Percentiles rank a stretch among this genome's conserved stretches.
Conservation (phyloP, 2,113 vertebrate species). For the Macroglossus sobrinus region DNA sequence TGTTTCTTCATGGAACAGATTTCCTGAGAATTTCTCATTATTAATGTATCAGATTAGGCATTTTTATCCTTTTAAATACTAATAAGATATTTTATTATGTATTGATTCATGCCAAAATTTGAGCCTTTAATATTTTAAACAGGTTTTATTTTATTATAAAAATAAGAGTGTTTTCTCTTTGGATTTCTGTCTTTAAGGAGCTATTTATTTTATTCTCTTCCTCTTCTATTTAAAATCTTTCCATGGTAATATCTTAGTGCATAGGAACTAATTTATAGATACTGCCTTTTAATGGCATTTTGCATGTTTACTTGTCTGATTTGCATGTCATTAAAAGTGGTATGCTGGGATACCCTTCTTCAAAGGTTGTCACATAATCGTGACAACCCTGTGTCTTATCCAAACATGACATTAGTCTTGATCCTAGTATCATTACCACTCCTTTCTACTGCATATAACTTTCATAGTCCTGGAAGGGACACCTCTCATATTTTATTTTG, state of each 20-base stretch:
- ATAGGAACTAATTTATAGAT: background rate
- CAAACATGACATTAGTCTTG: background rate
- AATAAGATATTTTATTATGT: background rate
- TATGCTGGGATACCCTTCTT: background rate
- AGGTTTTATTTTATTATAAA: conserved; percentile 20
- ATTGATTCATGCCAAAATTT: conserved; percentile 20
- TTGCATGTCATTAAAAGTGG: background rate
- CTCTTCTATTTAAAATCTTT: conserved; percentile 7
- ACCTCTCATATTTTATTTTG: background rate
- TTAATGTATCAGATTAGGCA: background rate
- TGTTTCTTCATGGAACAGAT: background rate
- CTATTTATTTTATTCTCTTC: background rate
- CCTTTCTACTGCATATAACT: background rate
- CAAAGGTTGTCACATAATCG: background rate
- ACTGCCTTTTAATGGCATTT: background rate
- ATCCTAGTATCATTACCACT: background rate
- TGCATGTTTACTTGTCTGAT: background rate
- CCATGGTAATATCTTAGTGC: background rate
- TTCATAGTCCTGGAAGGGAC: background rate
- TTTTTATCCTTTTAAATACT: conserved; percentile 38
- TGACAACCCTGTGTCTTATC: background rate
- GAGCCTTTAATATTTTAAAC: background rate
- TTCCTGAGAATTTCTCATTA: conserved; percentile 27
- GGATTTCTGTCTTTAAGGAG: background rate
- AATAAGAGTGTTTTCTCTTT: conserved; percentile 15